Conservation (phyloP, 2,113 vertebrate genomes). For the Scomber scombrus region DNA sequence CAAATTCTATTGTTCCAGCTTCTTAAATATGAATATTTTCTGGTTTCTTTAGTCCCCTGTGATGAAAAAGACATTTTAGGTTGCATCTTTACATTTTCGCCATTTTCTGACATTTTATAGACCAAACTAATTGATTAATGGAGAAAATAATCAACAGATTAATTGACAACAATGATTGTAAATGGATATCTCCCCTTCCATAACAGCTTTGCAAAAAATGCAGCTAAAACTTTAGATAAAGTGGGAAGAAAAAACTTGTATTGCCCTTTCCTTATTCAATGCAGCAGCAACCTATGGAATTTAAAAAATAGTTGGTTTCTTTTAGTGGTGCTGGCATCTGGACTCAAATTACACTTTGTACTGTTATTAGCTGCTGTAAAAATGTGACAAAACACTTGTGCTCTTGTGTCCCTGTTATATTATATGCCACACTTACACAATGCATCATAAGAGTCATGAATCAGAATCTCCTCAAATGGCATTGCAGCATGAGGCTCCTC, state of each 20-base stretch:
- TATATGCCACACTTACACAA: background rate
- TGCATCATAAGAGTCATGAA: background rate
- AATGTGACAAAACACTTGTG: slow-evolving; percentile 25
- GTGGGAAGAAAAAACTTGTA: background rate
- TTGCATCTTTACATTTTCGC: too few species aligned
- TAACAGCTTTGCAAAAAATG: background rate
- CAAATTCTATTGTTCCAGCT: too few species aligned
- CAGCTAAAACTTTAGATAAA: background rate
- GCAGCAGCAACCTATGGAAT: background rate
- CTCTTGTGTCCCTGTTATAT: background rate
- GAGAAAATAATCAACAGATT: too few species aligned
- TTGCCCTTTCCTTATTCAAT: background rate
- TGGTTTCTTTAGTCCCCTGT: too few species aligned
- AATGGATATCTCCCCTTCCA: background rate
- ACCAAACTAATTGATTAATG: too few species aligned
- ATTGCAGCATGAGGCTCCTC: background rate
- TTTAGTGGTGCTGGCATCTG: background rate
- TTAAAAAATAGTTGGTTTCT: background rate
- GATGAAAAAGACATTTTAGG: too few species aligned
- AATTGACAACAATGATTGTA: background rate
- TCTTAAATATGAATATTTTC: too few species aligned
- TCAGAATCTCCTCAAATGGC: slow-evolving; percentile 1
- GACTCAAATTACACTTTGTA: background rate
- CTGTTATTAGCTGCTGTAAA: background rate
- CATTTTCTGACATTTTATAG: too few species aligned